phyloP scores from a whole-genome alignment of 2,888 invertebrate species.

The Heteropelma amictum region DNA sequence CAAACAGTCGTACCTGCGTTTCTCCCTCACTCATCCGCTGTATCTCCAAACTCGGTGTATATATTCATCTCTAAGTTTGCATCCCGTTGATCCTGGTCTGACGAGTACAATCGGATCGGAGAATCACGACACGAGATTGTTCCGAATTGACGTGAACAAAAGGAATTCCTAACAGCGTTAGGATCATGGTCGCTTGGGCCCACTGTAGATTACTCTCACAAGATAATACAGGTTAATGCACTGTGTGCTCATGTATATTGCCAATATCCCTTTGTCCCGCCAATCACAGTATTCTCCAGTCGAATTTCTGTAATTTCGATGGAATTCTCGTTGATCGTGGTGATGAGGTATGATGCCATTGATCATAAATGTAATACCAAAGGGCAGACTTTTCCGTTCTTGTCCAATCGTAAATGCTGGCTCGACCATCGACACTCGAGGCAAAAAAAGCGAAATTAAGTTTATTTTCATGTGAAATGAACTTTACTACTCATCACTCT shows the following conservation, averaged over 20 bases:
- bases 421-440: no score
- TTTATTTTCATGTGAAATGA: no score
- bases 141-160: slow-evolving; percentile 62
- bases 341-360: neutral
- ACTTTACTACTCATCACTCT: no score
- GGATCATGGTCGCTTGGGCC: slow-evolving; percentile 53
- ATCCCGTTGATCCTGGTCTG: slow-evolving; percentile 36
- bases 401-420: no score
- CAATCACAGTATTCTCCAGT: slow-evolving; percentile 19
- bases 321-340: neutral
- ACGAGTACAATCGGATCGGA: slow-evolving; percentile 59
- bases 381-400: neutral
- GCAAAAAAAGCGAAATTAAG: no score
- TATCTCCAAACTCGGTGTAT: neutral
- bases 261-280: neutral
- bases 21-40: slow-evolving; percentile 18
- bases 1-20: slow-evolving; percentile 24
- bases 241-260: slow-evolving; percentile 3
- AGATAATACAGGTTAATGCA: slow-evolving; percentile 47
- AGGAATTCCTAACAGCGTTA: slow-evolving; percentile 67
- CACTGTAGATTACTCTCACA: slow-evolving; percentile 23
- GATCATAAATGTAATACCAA: neutral
- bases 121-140: slow-evolving; percentile 58
- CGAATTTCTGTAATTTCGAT: neutral
- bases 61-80: slow-evolving; percentile 33